Evolutionary conservation across 2,113 vertebrate species (phyloP).

Genomic region (Machaerirhynchus nigripectus): DNA sequence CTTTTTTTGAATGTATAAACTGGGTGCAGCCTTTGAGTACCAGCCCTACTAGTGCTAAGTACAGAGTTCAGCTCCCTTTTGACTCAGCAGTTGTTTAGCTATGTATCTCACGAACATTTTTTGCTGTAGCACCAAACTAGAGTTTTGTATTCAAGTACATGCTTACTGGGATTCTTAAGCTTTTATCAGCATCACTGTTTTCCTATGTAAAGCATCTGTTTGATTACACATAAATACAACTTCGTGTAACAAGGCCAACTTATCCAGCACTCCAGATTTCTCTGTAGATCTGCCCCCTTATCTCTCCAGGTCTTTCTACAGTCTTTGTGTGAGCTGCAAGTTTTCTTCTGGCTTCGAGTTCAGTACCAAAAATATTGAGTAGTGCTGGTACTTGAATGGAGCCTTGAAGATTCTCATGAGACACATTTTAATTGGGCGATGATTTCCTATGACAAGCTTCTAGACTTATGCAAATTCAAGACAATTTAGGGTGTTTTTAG

Average conservation of each 20-base stretch:
- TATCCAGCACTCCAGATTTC: background rate
- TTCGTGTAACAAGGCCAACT: background rate
- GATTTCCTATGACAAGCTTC: background rate
- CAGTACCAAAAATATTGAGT: background rate
- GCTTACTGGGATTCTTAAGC: background rate
- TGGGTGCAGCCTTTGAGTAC: background rate
- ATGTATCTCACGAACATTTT: background rate
- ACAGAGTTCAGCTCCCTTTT: background rate
- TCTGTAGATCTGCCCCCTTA: background rate
- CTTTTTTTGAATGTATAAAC: background rate
- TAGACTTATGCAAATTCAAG: background rate
- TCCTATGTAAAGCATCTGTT: background rate
- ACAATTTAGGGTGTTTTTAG: background rate
- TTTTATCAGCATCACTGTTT: background rate
- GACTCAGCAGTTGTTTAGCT: background rate
- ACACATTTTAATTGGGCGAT: background rate
- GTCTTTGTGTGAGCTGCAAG: background rate
- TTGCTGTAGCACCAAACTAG: background rate
- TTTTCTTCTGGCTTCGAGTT: background rate
- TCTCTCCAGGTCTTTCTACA: background rate
- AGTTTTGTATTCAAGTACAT: background rate
- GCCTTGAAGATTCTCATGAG: background rate
- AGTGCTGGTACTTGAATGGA: background rate
- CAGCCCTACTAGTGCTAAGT: background rate
- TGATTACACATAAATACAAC: background rate